Evolutionary conservation across 1,140 invertebrate genomes (phyloP), one percentile per base, ranked within the genome.

Genomic region (Zaprionus tsacasi): DNA sequence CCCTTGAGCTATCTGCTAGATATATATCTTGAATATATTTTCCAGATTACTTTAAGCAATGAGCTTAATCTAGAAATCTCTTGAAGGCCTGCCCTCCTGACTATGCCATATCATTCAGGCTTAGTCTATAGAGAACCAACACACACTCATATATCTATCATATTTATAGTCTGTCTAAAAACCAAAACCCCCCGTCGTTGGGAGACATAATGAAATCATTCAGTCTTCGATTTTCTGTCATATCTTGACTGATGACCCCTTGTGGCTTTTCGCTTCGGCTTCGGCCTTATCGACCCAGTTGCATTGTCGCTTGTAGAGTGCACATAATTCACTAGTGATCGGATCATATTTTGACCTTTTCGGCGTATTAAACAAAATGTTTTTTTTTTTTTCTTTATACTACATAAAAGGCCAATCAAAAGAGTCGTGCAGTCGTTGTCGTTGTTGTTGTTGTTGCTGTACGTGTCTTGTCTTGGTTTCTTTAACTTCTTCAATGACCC

Each of bases 371-470:
- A 59, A 59, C 70, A 72, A 72, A 72, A 59, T 72, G 63, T 36
- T 60, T 68, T 55, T 72, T 50, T 68, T 55, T 45, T 5, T 17
- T 48, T 33, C 6, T 58, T 59, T 17, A 45, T 68, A 55, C 56
- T 55, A 68, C 70, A 73, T 61, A 65, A 73, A 73, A 73, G 70
- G 57, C 70, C 65, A 73, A 73, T 73, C 70, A 73, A 69, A 38
- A 56, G 21, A 60, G 50, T 73, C 64, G 64, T 68, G 64, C 70
- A 43, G 40, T 40, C 12, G 52, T 52, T 21, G 61, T 52, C 17
- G 35, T 11, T 57, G 21, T 27, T 30, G 33, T 52, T 21, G 61
- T 52, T 30, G 35, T 11, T 57, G 21, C 30, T 30, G 33, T 56
- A 45, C 13, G n/a, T 59, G 59, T 63, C 36, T 58, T 33, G 33